phyloP scores from a whole-genome alignment of 1,140 invertebrate genomes.

The Physella acuta region DNA sequence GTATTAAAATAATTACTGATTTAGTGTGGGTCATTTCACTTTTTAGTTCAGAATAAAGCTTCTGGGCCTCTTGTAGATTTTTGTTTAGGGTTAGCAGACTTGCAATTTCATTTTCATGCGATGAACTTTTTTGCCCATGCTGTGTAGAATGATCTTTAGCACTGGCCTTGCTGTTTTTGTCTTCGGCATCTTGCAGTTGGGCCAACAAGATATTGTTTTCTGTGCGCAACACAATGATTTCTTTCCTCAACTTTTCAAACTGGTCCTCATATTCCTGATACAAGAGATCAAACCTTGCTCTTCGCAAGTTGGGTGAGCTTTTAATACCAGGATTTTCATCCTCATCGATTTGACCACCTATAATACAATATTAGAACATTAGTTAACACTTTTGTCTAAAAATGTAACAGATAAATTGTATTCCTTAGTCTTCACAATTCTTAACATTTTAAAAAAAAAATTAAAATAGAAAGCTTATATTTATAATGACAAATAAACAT shows the following conservation, averaged over 20 bases:
- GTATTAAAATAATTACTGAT: conserved; percentile 31
- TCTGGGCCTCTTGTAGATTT: conserved; percentile 44
- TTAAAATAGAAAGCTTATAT: too few relatives aligned
- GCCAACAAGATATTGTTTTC: conserved; percentile 38
- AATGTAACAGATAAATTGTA: not conserved
- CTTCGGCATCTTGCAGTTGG: conserved; percentile 26
- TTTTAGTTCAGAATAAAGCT: conserved; percentile 40
- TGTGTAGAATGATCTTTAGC: not conserved
- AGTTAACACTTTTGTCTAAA: not conserved
- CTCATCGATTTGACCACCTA: conserved; percentile 49
- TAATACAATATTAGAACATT: not conserved
- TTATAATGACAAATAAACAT: too few relatives aligned
- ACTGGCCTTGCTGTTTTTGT: conserved; percentile 16
- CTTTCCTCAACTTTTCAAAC: conserved; percentile 35
- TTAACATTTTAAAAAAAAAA: too few relatives aligned
- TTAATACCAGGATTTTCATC: conserved; percentile 40
- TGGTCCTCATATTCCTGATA: conserved; percentile 56
- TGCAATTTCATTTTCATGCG: not conserved
- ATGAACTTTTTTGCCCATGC: not conserved
- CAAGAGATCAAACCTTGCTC: conserved; percentile 51
- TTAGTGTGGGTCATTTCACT: conserved; percentile 37
- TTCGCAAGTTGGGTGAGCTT: conserved; percentile 47
- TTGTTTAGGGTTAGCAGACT: conserved; percentile 33
- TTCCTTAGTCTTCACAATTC: not conserved
- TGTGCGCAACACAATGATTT: conserved; percentile 30